Conservation (phyloP, 2,113 vertebrate genomes). For the Peromyscus polionotus region DNA sequence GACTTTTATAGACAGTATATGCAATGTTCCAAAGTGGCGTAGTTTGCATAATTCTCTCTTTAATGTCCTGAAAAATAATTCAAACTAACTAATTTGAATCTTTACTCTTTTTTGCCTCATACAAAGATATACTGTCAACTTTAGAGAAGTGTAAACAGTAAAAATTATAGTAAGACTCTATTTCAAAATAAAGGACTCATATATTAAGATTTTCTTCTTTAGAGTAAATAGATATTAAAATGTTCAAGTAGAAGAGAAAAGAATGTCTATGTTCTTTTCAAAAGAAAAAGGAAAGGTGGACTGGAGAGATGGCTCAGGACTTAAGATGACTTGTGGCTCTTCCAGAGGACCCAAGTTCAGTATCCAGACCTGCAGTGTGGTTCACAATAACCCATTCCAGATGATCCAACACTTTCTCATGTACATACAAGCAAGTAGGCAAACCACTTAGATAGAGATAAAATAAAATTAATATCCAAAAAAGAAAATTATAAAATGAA, state of each 20-base stretch:
- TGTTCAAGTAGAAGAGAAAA: conserved; percentile 31
- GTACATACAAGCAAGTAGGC: background rate
- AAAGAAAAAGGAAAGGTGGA: background rate
- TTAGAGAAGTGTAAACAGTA: conserved; percentile 43
- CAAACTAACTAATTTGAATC: background rate
- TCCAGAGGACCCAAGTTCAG: background rate
- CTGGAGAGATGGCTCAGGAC: background rate
- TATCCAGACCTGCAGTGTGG: background rate
- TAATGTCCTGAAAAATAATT: background rate
- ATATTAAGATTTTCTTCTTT: background rate
- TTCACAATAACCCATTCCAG: background rate
- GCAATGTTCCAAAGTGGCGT: background rate
- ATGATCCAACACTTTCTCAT: background rate
- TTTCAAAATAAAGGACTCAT: conserved; percentile 54
- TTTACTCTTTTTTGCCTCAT: conserved; percentile 43
- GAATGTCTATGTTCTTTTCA: background rate
- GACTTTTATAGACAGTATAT: background rate
- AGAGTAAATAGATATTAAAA: conserved; percentile 11
- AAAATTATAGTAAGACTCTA: conserved; percentile 22
- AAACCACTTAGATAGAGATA: background rate
- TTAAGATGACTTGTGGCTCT: background rate
- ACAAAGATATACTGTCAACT: conserved; percentile 42
- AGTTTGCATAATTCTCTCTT: background rate
- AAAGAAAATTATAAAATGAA: background rate
- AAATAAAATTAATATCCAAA: background rate